Evolutionary conservation across 2,888 invertebrate genomes (phyloP), one percentile per base, ranked within the genome.

Genomic region (Coelinius sp.): DNA sequence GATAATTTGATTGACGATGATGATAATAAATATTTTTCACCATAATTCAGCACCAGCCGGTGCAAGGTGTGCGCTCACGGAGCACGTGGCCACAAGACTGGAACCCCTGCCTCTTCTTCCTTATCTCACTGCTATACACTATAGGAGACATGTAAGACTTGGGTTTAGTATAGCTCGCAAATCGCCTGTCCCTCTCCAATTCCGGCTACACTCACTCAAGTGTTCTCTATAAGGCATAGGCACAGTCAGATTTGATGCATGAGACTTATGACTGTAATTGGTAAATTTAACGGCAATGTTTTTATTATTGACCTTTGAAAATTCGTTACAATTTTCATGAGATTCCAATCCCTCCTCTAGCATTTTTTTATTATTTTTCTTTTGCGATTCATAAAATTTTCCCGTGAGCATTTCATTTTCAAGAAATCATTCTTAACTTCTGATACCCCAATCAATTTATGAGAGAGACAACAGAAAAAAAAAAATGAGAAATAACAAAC

Each of bases 31-130:
- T 27, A 22, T 17, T 22, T 17, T 59, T 8, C 7, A 0, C n/a
- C 1, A 2, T 10, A 35, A 35, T 1, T 53, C 6, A 77, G 79
- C 78, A 83, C 83, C 83, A 83, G 83, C 84, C 83, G 84, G 84
- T 78, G 80, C 85, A 82, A 82, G 84, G 85, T 85, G 85, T 85
- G 86, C 85, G 85, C 82, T 85, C 86, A 82, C 84, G 84, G 84
- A 86, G 86, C 86, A 86, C 86, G 86, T 85, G 86, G 86, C 85
- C 83, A 83, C 83, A 82, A 86, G 86, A 86, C 86, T 86, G 86
- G 85, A 80, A 84, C 85, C 85, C 86, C 86, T 85, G 84, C 85
- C 84, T 85, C 78, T 73, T 82, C 81, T 80, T 85, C 84, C 83
- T 83, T 84, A 82, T 86, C 85, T 80, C 79, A 78, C 82, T 53